These are phyloP conservation scores for Sialis fuliginosa DNA, from an alignment of 2,888 invertebrate species.

Conservation along the genomic window DNA sequence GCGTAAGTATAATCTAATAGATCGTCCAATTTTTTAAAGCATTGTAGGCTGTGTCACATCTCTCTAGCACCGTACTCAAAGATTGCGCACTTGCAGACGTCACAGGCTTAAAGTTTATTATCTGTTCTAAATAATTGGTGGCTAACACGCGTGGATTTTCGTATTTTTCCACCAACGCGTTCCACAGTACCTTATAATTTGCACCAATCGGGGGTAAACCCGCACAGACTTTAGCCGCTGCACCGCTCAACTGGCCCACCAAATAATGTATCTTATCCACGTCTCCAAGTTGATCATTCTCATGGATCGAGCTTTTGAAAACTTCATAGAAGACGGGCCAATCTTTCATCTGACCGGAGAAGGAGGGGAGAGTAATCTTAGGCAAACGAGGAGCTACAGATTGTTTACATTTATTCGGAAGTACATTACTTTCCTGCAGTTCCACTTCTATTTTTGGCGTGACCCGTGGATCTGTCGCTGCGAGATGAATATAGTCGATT, in stretches of 20 bases:
- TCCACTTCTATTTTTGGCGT: too few species aligned
- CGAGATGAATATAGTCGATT: too few species aligned
- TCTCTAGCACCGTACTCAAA: not conserved
- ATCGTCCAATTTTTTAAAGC: not conserved
- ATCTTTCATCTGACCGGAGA: not conserved
- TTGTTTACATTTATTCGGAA: too few species aligned
- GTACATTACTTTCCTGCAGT: too few species aligned
- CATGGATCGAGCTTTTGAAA: not conserved
- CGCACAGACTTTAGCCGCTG: not conserved
- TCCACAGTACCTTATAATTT: not conserved
- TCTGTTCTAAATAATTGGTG: not conserved
- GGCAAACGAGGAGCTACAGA: not conserved
- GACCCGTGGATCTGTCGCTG: too few species aligned
- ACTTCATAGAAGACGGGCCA: not conserved
- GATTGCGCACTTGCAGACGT: not conserved
- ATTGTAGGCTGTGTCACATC: not conserved
- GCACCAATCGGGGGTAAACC: not conserved
- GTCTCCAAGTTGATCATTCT: not conserved
- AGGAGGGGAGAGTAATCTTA: not conserved
- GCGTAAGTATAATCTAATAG: too few species aligned
- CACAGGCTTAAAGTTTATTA: not conserved
- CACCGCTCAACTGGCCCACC: not conserved
- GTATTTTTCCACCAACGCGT: not conserved
- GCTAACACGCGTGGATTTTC: not conserved
- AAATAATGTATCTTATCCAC: not conserved